Evolutionary conservation across 1,140 invertebrate genomes (phyloP), one percentile per base, ranked within the genome.

Genomic region (Aricia agestis): DNA sequence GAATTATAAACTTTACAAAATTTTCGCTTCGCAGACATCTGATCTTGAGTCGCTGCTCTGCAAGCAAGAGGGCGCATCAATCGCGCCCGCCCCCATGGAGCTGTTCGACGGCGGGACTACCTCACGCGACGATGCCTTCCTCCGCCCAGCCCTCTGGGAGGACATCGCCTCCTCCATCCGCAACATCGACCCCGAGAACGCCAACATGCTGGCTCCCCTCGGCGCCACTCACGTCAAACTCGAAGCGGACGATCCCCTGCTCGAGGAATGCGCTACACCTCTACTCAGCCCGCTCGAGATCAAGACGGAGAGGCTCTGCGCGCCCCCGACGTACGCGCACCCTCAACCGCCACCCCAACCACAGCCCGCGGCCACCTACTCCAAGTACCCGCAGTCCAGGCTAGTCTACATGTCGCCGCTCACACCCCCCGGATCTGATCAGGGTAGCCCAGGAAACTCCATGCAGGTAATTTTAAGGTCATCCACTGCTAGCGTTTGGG

Each of bases 131-230:
- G 96, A 97, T 91, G 95, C 96, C 58, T 97, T 96, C 88, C 93
- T 96, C 74, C 94, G 96, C 79, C 96, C 96, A 10, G 95, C 95
- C 15, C 93, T 97, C 7, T 97, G 97, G 96, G 96, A 97, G 87
- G 96, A 97, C 92, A 97, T 97, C 83, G 95, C 96, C 65, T 96
- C 96, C 81, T 97, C 96, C 78, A 97, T 97, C 84, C 95, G 96
- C 79, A 97, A 97, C 86, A 95, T 97, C 75, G 96, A 97, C 84
- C 96, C 96, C 15, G 96, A 97, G 84, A 97, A 97, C 83, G 95
- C 96, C n/a, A 95, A 96, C 82, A 96, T 97, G 95, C 91, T 97
- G 74, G 95, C 94, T 57, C 93, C 84, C 69, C 92, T 82, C 82
- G 91, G 86, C 13, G 86, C 92, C 19, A 92, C 94, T 10, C 94